A percentile compares a stretch with the other conserved stretches of the same genome.
Evolutionary conservation across 2,797 vertebrate species (phyloP).

Genomic region (Echeneis naucrates): DNA sequence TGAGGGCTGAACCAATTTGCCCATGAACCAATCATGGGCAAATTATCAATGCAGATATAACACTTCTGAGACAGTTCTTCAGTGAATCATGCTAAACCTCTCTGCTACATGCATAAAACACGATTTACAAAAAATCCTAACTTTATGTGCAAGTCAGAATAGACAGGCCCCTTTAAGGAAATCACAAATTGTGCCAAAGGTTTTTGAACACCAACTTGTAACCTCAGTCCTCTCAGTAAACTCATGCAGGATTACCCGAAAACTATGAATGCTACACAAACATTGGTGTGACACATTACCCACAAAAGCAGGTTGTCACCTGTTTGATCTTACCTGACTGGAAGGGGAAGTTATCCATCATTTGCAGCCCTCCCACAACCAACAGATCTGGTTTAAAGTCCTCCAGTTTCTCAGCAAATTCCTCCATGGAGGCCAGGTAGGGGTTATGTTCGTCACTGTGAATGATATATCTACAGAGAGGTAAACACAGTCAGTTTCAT

Average conservation of each 20-base stretch:
- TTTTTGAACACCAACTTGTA: not conserved
- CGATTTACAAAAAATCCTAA: not conserved
- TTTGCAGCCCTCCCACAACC: constrained; percentile 88
- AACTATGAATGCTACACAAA: not conserved
- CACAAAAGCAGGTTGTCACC: not conserved
- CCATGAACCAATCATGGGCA: no score
- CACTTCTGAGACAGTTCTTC: not conserved
- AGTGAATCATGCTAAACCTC: not conserved
- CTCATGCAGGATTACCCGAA: not conserved
- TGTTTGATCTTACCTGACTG: constrained; percentile 72
- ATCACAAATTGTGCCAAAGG: not conserved
- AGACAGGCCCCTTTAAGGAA: not conserved
- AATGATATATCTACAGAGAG: constrained; percentile 84
- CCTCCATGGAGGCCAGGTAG: constrained; percentile 86
- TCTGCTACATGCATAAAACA: not conserved
- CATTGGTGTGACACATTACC: not conserved
- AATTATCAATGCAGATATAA: no score
- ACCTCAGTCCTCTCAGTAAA: not conserved
- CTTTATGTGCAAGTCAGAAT: not conserved
- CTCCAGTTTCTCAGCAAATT: constrained; percentile 83
- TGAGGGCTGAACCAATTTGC: no score
- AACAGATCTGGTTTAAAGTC: constrained; percentile 84
- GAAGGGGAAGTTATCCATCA: constrained; percentile 92
- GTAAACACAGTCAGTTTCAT: not conserved
- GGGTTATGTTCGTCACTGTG: constrained; percentile 90